A percentile compares a stretch with the other conserved stretches of the same genome.
phyloP scores from a whole-genome alignment of 2,113 vertebrate genomes.

The Puntigrus tetrazona region DNA sequence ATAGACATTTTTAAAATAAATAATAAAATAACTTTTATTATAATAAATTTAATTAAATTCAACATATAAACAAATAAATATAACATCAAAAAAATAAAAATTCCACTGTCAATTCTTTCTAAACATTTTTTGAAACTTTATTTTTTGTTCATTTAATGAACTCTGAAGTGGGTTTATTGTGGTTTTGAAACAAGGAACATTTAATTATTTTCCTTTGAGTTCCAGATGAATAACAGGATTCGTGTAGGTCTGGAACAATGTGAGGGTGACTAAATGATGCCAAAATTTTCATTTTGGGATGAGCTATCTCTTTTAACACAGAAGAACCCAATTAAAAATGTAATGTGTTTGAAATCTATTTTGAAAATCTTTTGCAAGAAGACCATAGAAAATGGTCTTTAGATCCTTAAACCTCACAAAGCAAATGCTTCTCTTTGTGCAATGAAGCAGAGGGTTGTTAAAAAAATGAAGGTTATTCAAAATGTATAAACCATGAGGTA shows the following conservation, averaged over 20 bases:
- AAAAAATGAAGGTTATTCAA: slow-evolving; percentile 26
- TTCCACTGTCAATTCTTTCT: not conserved
- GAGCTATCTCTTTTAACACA: not conserved
- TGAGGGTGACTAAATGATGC: not conserved
- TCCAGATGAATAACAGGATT: not conserved
- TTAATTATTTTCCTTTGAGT: not conserved
- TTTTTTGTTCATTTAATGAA: not conserved
- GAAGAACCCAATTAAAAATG: not conserved
- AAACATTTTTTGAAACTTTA: not conserved
- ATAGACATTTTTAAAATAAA: no score
- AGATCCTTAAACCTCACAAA: slow-evolving; percentile 20
- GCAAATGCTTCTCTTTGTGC: slow-evolving; percentile 35
- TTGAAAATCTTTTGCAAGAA: not conserved
- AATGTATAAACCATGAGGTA: not conserved
- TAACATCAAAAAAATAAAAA: not conserved
- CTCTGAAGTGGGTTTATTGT: not conserved
- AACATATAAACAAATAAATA: not conserved
- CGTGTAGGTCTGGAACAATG: not conserved
- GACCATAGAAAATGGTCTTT: slow-evolving; percentile 9
- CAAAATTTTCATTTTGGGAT: not conserved
- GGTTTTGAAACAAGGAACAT: not conserved
- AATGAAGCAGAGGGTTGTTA: slow-evolving; percentile 16
- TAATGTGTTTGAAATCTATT: no score
- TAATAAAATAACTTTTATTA: not conserved
- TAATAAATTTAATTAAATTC: not conserved